These are phyloP conservation scores for Apogon talboti DNA, from an alignment of 2,797 vertebrate species.

Conservation along the genomic window DNA sequence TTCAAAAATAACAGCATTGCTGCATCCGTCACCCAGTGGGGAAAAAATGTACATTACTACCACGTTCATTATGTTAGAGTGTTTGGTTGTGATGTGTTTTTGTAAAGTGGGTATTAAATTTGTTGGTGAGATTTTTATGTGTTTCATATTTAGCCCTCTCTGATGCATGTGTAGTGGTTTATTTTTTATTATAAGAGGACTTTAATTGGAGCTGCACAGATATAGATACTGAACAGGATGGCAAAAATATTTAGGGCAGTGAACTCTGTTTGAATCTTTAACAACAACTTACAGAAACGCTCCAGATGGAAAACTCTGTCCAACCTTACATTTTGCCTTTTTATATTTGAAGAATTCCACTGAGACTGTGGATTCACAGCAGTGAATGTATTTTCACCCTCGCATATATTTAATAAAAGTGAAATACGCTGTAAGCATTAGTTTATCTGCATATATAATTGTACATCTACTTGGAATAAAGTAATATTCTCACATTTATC, in stretches of 20 bases:
- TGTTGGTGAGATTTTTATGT: conserved; percentile 49
- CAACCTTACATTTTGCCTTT: conserved; percentile 5
- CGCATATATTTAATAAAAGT: neutral
- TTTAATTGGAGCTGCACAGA: conserved; percentile 36
- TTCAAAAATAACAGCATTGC: conserved; percentile 78
- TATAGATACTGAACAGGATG: conserved; percentile 13
- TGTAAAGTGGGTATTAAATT: conserved; percentile 74
- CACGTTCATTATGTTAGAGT: conserved; percentile 79
- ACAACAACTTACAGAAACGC: neutral
- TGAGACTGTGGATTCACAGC: neutral
- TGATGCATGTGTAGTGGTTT: conserved; percentile 34
- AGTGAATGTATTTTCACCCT: conserved; percentile 3
- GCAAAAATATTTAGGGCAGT: conserved; percentile 24
- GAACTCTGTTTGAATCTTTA: conserved; percentile 8
- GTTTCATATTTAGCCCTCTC: conserved; percentile 44
- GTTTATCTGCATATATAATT: neutral
- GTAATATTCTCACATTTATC: conserved; percentile 1
- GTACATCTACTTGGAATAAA: neutral
- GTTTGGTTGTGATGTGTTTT: conserved; percentile 79
- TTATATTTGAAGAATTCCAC: conserved; percentile 5
- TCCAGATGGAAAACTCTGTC: neutral
- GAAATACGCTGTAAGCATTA: neutral
- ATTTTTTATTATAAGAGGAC: conserved; percentile 29
- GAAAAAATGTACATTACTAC: conserved; percentile 73
- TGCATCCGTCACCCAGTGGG: conserved; percentile 67